Conservation (phyloP, 2,113 vertebrate species). For the Nicator chloris region DNA sequence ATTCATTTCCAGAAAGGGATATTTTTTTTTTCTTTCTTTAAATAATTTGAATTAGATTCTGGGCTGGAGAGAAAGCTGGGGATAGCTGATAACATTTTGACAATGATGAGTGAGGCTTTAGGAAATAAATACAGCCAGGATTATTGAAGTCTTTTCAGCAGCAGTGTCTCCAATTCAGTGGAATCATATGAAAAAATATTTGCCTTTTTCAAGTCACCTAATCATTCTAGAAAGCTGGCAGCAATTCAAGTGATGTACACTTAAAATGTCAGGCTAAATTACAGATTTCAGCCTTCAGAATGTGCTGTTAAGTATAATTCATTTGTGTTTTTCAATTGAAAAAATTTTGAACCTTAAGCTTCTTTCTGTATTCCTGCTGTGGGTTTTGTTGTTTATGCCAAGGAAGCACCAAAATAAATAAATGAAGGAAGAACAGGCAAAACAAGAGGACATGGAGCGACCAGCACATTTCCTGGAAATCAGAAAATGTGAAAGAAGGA, state of each 20-base stretch:
- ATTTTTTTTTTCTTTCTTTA: background rate
- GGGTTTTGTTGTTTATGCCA: background rate
- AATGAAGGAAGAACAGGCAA: background rate
- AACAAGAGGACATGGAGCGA: background rate
- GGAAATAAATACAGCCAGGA: conserved; percentile 61
- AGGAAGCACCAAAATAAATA: background rate
- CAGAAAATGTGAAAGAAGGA: background rate
- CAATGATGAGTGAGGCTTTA: conserved; percentile 63
- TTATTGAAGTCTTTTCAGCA: conserved; percentile 53
- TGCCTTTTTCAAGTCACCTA: conserved; percentile 59
- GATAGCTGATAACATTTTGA: conserved; percentile 53
- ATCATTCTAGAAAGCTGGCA: conserved; percentile 66
- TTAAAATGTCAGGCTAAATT: conserved; percentile 34
- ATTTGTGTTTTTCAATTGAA: background rate
- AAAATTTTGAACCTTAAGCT: background rate
- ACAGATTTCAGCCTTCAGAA: conserved; percentile 10
- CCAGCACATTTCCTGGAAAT: background rate
- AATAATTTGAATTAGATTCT: conserved; percentile 48
- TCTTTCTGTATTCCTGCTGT: background rate
- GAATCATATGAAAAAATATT: conserved; percentile 56
- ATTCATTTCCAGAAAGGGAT: conserved; percentile 30
- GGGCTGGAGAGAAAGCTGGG: conserved; percentile 18
- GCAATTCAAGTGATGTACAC: conserved; percentile 54
- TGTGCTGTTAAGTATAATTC: background rate
- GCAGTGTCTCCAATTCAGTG: conserved; percentile 19